Evolutionary conservation across 1,140 invertebrate genomes (phyloP), one percentile per base, ranked within the genome.

Genomic region (Drosophila rufa): DNA sequence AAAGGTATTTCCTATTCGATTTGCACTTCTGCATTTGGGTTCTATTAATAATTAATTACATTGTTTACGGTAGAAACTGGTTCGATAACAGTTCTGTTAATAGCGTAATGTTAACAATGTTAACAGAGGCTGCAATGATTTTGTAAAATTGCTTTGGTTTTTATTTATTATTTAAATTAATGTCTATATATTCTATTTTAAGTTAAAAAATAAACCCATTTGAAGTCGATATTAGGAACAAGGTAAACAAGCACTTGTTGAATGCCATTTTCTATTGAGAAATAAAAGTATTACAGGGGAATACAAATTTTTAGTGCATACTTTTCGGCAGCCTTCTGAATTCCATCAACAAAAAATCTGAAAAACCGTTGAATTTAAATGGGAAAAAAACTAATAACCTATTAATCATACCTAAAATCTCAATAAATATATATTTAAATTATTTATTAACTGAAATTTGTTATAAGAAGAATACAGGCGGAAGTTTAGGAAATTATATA

Each of bases 1-100:
- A 8, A 17, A 45, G 2, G 0, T 42, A 36, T 45, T 65, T 66
- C 51, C 8, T 3, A 55, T 36, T 53, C 17, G 51, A 22, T 22
- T 47, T 67, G 27, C 38, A 51, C 25, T 38, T 22, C 19, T 68
- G 46, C 46, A 66, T 67, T 5, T 27, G 11, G 15, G 15, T 68
- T 68, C 66, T 68, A 68, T 43, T 51, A 68, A 67, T 66, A 43
- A 50, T 51, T 68, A 66, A 62, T 50, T 48, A 66, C 25, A 66
- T 69, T 69, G 66, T 67, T 69, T 67, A 69, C 45, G 62, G 38
- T 45, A 17, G 12, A 45, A 69, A 67, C 47, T 17, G 47, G 65
- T 69, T 66, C 38, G n/a, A 36, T 69, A 51, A 51, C 60, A 65
- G 46, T 11, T 43, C 62, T 43, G 45, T 65, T 69, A 51, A 51